A percentile compares a stretch with the other conserved stretches of the same genome.
Evolutionary conservation across 2,888 invertebrate species (phyloP).

Genomic region (Willowsia nigromaculata): DNA sequence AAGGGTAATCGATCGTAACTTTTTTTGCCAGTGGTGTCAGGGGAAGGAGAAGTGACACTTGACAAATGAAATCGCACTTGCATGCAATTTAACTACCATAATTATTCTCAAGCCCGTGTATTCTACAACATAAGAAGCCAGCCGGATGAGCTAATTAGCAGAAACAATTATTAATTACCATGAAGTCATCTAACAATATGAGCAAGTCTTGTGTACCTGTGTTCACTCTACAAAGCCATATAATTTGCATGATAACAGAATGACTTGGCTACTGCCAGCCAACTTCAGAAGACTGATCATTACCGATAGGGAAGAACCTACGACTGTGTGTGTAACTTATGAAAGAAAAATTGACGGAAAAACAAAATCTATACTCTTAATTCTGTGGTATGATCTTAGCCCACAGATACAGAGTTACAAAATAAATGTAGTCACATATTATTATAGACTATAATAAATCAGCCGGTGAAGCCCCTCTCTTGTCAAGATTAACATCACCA

Average conservation of each 20-base stretch:
- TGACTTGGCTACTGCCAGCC: not conserved
- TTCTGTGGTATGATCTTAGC: not conserved
- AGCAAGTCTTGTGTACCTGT: not conserved
- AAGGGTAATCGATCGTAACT: not conserved
- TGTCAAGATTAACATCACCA: slow-evolving; percentile 60
- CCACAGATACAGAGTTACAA: not conserved
- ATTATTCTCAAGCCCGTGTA: slow-evolving; percentile 25
- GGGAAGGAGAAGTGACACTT: slow-evolving; percentile 56
- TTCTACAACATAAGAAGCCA: not conserved
- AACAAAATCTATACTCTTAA: no score
- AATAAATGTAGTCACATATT: not conserved
- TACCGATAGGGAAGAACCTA: not conserved
- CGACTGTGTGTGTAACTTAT: not conserved
- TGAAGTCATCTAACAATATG: not conserved
- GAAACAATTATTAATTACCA: slow-evolving; percentile 62
- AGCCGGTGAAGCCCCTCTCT: slow-evolving; percentile 58
- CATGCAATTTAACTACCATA: slow-evolving; percentile 34
- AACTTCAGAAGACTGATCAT: no score
- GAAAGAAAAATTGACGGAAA: no score
- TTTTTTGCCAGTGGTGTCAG: not conserved
- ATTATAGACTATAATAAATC: slow-evolving; percentile 57
- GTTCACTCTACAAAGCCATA: slow-evolving; percentile 4
- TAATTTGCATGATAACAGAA: not conserved
- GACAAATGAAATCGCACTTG: slow-evolving; percentile 60
- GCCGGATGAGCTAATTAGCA: slow-evolving; percentile 62